Evolutionary conservation across 2,113 vertebrate genomes (phyloP).

Genomic region (Corapipo altera): DNA sequence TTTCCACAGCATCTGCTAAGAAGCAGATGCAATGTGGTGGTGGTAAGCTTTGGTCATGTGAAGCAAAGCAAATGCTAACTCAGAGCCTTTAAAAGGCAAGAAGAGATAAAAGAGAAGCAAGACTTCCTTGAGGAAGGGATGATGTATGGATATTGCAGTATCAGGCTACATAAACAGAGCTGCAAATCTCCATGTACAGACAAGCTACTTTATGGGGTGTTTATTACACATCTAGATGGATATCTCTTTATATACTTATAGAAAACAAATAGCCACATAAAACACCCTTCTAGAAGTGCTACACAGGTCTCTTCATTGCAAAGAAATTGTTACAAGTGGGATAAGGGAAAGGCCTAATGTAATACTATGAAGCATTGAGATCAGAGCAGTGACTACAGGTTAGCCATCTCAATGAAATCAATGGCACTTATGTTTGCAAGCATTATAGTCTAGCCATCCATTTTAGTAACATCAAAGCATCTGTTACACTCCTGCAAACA

Average conservation of each 20-base stretch:
- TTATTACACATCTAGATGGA: constrained; percentile 53
- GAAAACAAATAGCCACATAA: constrained; percentile 54
- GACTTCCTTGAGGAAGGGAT: constrained; percentile 1
- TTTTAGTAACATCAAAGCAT: not conserved
- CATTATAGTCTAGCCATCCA: not conserved
- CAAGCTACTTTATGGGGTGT: constrained; percentile 50
- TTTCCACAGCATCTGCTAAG: constrained; percentile 29
- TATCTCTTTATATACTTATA: constrained; percentile 46
- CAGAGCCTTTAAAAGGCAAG: constrained; percentile 8
- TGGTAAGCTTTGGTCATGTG: not conserved
- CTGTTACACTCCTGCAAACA: not conserved
- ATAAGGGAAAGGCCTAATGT: not conserved
- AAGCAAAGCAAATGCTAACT: not conserved
- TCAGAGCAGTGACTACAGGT: not conserved
- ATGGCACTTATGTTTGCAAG: not conserved
- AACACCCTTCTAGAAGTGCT: not conserved
- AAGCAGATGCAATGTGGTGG: not conserved
- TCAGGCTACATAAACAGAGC: constrained; percentile 45
- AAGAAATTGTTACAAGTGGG: not conserved
- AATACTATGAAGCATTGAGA: not conserved
- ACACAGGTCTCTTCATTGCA: not conserved
- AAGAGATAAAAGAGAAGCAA: constrained; percentile 28
- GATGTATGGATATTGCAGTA: constrained; percentile 4
- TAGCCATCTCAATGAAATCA: not conserved
- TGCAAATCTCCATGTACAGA: constrained; percentile 36